Evolutionary conservation across 2,888 invertebrate genomes (phyloP).

Genomic region (Macrophya annulata): DNA sequence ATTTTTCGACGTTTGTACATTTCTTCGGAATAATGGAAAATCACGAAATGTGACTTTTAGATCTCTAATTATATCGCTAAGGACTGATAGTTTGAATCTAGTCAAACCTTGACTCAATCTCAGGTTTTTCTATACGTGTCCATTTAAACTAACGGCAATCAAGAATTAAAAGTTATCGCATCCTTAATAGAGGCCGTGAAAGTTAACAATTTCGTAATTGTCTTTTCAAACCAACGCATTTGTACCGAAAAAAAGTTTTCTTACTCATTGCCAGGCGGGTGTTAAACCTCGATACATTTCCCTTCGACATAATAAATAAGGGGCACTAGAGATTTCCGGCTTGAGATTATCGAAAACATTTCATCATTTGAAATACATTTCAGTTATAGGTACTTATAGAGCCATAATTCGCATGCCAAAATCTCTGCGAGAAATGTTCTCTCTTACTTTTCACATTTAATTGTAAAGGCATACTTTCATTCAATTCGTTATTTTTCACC

Average conservation of each 20-base stretch:
- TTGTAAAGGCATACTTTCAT: background rate
- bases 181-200: background rate
- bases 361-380: background rate
- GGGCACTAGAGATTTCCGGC: background rate
- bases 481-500: background rate
- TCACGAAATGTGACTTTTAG: background rate
- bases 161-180: background rate
- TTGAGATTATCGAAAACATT: background rate
- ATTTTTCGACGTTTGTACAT: background rate
- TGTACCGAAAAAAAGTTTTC: background rate
- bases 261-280: background rate
- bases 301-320: background rate
- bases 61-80: background rate
- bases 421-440: background rate
- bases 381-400: too few species aligned
- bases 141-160: background rate
- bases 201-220: background rate
- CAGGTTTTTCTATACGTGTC: background rate
- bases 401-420: background rate
- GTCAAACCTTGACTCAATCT: background rate
- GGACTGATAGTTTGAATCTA: background rate
- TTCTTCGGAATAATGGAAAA: background rate
- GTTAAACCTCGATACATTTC: background rate
- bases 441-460: background rate
- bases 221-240: background rate